Evolutionary conservation across 2,113 vertebrate genomes (phyloP), one percentile per base, ranked within the genome.

Genomic region (Corythoichthys intestinalis): DNA sequence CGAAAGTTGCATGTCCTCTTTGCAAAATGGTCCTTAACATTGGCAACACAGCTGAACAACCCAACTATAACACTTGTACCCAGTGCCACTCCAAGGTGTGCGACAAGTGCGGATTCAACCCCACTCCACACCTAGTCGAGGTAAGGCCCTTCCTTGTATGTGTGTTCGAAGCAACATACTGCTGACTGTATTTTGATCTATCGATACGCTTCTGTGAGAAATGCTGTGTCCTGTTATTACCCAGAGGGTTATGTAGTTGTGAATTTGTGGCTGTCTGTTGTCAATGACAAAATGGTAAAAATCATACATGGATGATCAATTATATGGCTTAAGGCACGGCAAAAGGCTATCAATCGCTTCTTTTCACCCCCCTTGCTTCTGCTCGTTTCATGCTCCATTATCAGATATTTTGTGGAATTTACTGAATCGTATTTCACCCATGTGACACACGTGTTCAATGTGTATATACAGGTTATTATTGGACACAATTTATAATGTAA

Each of bases 41-140:
- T 70, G 94, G 94, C 73, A 92, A 92, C 80, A 87, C 91, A 10
- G 35, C 87, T 0, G 93, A 95, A 74, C 90, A 91, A 37, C 91
- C 95, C 79, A 98, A 98, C 90, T 98, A 96, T 83, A 98, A 98
- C 79, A 94, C 91, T 76, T 99, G 97, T 79, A 99, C 97, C 0
- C 93, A 94, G 86, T 99, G 97, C 88, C 92, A 82, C 74, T 92
- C 93, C 66, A 95, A 95, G 88, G 96, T 99, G 91, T 99, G 97
- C 94, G 98, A 96, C 89, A 91, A 96, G 91, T 99, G 97, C 76
- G 97, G 97, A 85, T 99, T 99, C 92, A 98, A 99, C 88, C 97
- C 97, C 17, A 94, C 94, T 0, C 97, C 97, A 71, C 96, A 99
- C 76, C 87, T 99, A 61, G 91, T 94, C 11, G 95, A 98, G 96